Conservation (phyloP, 2,888 invertebrate genomes). For the Synergus umbraculus region DNA sequence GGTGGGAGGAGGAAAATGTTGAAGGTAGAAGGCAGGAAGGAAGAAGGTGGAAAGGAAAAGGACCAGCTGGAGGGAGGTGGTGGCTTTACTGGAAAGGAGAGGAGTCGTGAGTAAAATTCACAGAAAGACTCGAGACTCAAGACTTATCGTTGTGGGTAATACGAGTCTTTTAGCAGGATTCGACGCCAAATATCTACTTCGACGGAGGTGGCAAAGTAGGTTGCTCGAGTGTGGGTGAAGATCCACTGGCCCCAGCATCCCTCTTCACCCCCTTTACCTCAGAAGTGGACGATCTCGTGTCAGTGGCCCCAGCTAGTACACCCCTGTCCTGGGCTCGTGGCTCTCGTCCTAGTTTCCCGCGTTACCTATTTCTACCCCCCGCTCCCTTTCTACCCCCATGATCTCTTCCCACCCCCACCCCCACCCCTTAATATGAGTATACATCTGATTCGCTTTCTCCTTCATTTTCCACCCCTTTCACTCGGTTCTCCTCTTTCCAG, state of each 20-base stretch:
- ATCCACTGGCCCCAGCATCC: conserved; percentile 50
- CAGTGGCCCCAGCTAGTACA: conserved; percentile 68
- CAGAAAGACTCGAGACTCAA: conserved; percentile 11
- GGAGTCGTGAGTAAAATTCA: conserved; percentile 35
- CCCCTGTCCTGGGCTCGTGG: conserved; percentile 63
- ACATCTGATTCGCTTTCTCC: conserved; percentile 38
- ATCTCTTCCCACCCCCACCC: conserved; percentile 26
- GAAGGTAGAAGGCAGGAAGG: neutral
- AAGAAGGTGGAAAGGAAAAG: conserved; percentile 45
- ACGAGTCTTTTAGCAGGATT: conserved; percentile 29
- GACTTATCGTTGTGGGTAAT: conserved; percentile 19
- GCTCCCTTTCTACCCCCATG: conserved; percentile 41
- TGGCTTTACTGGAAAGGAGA: conserved; percentile 7
- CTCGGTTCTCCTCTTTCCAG: conserved; percentile 39
- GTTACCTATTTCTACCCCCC: conserved; percentile 50
- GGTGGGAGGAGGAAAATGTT: neutral
- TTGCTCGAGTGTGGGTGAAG: conserved; percentile 61
- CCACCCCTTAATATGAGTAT: conserved; percentile 39
- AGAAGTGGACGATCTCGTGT: conserved; percentile 67
- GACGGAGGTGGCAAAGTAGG: conserved; percentile 64
- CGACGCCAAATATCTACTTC: conserved; percentile 34
- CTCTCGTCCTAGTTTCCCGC: conserved; percentile 59
- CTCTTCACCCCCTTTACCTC: conserved; percentile 54
- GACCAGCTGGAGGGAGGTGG: conserved; percentile 51
- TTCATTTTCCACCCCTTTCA: conserved; percentile 33